These are phyloP conservation scores for Gymnocypris eckloni DNA, from an alignment of 2,797 vertebrate genomes.

Conservation along the genomic window DNA sequence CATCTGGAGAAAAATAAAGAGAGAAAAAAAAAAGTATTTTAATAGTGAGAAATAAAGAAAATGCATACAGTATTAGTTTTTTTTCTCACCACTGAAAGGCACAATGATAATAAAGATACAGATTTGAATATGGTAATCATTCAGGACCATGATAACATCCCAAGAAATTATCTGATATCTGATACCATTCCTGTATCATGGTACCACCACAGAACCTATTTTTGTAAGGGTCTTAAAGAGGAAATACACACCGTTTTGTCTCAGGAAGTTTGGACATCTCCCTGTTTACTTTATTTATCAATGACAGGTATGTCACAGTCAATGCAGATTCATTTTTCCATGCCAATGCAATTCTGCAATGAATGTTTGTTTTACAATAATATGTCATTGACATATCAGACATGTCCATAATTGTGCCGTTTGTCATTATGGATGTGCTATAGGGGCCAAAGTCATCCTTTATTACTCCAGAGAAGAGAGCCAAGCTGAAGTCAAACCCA, in stretches of 20 bases:
- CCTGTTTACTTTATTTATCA: not conserved
- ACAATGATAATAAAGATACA: too few relatives aligned
- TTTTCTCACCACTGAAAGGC: too few relatives aligned
- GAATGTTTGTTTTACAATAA: not conserved
- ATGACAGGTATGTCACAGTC: not conserved
- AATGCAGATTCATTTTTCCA: not conserved
- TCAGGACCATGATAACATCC: not conserved
- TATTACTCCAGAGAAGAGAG: constrained; percentile 95
- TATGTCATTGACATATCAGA: not conserved
- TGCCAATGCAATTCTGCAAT: not conserved
- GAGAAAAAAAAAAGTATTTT: not conserved
- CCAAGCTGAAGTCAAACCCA: constrained; percentile 91
- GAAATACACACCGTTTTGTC: not conserved
- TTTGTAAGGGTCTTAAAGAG: not conserved
- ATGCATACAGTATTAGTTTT: too few relatives aligned
- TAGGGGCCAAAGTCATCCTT: constrained; percentile 97
- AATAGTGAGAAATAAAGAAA: too few relatives aligned
- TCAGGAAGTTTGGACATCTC: not conserved
- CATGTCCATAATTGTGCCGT: not conserved
- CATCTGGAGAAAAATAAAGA: not conserved
- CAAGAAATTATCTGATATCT: not conserved
- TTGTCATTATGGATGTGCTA: constrained; percentile 46
- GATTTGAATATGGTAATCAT: not conserved
- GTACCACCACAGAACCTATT: not conserved
- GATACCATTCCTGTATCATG: not conserved